Evolutionary conservation across 2,113 vertebrate genomes (phyloP), one percentile per base, ranked within the genome.

Genomic region (Caretta caretta): DNA sequence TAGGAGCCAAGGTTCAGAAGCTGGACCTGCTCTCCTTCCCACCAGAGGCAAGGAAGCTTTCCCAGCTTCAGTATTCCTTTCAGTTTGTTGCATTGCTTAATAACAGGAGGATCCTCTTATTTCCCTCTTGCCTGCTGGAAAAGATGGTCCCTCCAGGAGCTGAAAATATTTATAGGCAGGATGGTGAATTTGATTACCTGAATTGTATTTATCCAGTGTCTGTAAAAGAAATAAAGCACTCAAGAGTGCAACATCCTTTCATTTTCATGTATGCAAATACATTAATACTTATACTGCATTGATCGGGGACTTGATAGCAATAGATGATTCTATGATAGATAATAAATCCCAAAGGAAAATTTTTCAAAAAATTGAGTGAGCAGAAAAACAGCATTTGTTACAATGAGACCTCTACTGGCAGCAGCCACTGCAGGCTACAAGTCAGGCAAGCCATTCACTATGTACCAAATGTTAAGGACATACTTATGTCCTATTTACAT

Each of bases 71-170:
- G 31, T 57, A 51, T 57, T 80, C 4, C 1, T 90, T 51, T 91
- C 94, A 78, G 91, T 89, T 5, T 51, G 48, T 91, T 93, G 31
- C 46, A 59, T 57, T 16, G 10, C 91, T 86, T 80, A 50, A 56
- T 88, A 75, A 83, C 82, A 92, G 75, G 51, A 92, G 75, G 48
- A 75, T 96, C 95, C 31, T 88, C 83, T 16, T 42, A 25, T 86
- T 96, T 89, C 79, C 35, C 27, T 90, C 79, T 93, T 92, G 83
- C 42, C 92, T 83, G 93, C 86, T 79, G 87, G 90, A 75, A 80
- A 87, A 95, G 65, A 10, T 31, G 53, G 54, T 88, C 51, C 49
- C 56, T 94, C 84, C 35, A 80, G 93, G 86, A 93, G 65, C 50
- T 72, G 53, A 25, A 8, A 29, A 82, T 89, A 89, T 87, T 88